phyloP scores from a whole-genome alignment of 2,888 invertebrate genomes.

The Melinopterus prodromus region DNA sequence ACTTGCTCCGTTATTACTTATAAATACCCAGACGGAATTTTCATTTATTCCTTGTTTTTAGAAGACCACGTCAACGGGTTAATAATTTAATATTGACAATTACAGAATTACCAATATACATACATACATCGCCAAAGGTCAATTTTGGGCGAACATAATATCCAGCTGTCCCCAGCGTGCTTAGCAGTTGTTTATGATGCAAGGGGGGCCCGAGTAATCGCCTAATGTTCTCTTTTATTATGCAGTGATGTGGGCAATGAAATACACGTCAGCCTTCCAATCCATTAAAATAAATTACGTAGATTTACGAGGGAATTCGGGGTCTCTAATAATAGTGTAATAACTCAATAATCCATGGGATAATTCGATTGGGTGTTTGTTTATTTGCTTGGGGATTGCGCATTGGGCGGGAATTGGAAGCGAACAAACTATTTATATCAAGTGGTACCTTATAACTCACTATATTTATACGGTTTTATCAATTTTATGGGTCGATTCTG shows the following conservation, averaged over 20 bases:
- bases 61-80: not conserved
- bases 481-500: no score
- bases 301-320: not conserved
- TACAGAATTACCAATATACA: not conserved
- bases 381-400: no score
- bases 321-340: not conserved
- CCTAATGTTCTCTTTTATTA: slow-evolving; percentile 4
- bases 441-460: not conserved
- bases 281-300: not conserved
- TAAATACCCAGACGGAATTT: no score
- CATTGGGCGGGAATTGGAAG: no score
- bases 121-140: not conserved
- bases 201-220: not conserved
- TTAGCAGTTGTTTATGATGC: not conserved
- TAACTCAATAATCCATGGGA: not conserved
- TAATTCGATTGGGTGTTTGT: not conserved
- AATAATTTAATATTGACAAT: not conserved
- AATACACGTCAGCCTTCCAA: not conserved
- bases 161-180: not conserved
- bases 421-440: not conserved
- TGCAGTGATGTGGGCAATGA: not conserved
- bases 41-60: no score
- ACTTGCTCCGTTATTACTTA: no score
- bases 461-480: not conserved
- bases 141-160: not conserved